Evolutionary conservation across 2,888 invertebrate species (phyloP), one percentile per base, ranked within the genome.

Genomic region (Ariolimax columbianus): DNA sequence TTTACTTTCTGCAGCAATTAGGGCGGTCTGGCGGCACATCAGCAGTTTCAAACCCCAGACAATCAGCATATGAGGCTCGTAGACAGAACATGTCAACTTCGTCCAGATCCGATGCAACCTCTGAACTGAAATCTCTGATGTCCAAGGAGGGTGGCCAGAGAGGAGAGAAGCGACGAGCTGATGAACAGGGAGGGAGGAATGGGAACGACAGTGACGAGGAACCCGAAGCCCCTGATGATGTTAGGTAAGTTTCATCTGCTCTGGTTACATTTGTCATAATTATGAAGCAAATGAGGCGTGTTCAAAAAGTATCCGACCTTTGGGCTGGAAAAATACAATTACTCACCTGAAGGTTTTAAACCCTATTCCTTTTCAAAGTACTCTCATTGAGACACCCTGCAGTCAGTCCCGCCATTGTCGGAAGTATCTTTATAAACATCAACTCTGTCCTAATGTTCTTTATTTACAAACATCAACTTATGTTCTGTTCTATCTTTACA

Each of bases 171-270:
- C 82, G 80, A 47, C 55, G 19, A n/a, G 38, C 66, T 55, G 82
- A 89, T 68, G 59, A 89, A 36, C 84, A 82, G 0, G 95, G 80
- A 51, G 81, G 81, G 1, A 73, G 85, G 33, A 63, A 33, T 6
- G 88, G 89, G 51, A 87, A 90, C 19, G 95, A 96, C 2, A 96
- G 96, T 1, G 96, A 96, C 0, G 90, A 91, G 81, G 97, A 97
- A 81, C 96, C 96, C 68, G 97, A 97, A 89, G 96, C 96, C 9
- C 96, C 97, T 89, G 98, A 98, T 94, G 97, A 98, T 95, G 98
- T 98, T 78, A 95, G 91, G 92, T 93, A 88, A 85, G 66, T 36
- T 7, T 38, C 1, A 4, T 4, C 19, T 26, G n/a, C n/a, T n/a
- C n/a, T n/a, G n/a, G n/a, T 9, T 9, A 51, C 19, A 51, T 51